Base-by-base conservation (phyloP, 2,797 vertebrate species). In the Smutsia gigantea region DNA sequence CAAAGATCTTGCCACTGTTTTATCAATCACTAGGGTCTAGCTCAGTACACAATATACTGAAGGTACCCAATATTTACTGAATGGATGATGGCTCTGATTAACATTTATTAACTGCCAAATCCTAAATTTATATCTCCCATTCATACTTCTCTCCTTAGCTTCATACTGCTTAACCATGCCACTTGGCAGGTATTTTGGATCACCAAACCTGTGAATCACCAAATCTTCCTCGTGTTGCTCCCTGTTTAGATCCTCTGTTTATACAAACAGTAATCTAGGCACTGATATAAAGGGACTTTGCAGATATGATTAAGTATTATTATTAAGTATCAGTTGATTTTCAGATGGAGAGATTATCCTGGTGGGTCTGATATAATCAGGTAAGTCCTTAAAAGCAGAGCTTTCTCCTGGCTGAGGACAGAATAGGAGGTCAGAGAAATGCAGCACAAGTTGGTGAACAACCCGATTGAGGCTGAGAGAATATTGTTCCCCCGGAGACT, bases 271-370 rank as follows among this genome's bases (percentile, higher is more conserved):
- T 75, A 83, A 91, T 72, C 39, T 66, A 96, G 12, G 63, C 39
- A 95, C 34, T 92, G 39, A 51, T 92, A 5, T 79, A n/a, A 87
- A 96, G 31, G 17, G 5, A 90, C 37, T 87, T 64, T 81, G 12
- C 55, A 88, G 46, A 90, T 69, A 17, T 72, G 93, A 93, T 91
- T 87, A 87, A 82, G 55, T 71, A 90, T 42, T 85, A 94, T 34
- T 92, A 46, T 46, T 46, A 46, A 46, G 46, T 46, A 46, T 46
- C 55, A 25, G 25, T 49, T 66, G 61, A 95, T 90, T 87, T 90
- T 88, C 93, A 95, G 15, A 88, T 75, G 93, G 55, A 7, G 39
- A 87, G 55, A 85, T 97, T 92, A 94, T 93, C 71, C 49, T 85
- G 29, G 18, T 71, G 34, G 34, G 27, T 88, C 34, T 79, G 68